Conservation (phyloP, 2,797 vertebrate genomes). For the Takifugu rubripes region DNA sequence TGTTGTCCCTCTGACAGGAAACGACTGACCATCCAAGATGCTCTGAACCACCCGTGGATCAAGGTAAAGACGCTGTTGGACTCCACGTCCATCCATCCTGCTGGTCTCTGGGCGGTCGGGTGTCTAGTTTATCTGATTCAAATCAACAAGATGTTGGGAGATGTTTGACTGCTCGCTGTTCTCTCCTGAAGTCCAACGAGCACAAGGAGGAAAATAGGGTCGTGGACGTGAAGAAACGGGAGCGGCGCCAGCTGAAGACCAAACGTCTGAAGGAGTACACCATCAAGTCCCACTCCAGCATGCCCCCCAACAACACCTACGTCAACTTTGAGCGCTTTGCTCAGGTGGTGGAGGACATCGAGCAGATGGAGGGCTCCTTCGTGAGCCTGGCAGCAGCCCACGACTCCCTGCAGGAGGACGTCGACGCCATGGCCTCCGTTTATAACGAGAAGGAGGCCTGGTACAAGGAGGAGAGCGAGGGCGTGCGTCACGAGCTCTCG, state of each 20-base stretch:
- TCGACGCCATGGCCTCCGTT: conserved; percentile 85
- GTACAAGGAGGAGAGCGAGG: conserved; percentile 89
- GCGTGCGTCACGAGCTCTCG: conserved; percentile 82
- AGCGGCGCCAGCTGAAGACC: conserved; percentile 84
- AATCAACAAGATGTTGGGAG: too few species aligned
- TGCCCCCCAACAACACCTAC: conserved; percentile 94
- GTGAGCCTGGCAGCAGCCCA: conserved; percentile 66
- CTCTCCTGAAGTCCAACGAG: conserved; percentile 74
- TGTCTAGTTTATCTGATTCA: too few species aligned
- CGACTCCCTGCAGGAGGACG: conserved; percentile 82
- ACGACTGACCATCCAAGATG: conserved; percentile 88
- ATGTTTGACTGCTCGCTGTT: not conserved
- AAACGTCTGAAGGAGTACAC: conserved; percentile 91
- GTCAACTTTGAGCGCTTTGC: conserved; percentile 91
- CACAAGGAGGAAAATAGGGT: conserved; percentile 74
- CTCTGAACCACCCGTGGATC: conserved; percentile 92
- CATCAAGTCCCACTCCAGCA: conserved; percentile 92
- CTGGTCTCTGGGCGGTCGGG: not conserved
- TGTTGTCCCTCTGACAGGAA: conserved; percentile 74
- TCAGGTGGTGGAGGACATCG: conserved; percentile 83
- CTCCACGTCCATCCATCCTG: too few species aligned
- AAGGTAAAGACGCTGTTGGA: conserved; percentile 63
- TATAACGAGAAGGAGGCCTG: conserved; percentile 91
- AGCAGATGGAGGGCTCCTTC: conserved; percentile 73
- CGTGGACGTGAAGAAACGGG: conserved; percentile 70